phyloP scores from a whole-genome alignment of 1,140 invertebrate genomes.

The Drosophila trapezifrons region DNA sequence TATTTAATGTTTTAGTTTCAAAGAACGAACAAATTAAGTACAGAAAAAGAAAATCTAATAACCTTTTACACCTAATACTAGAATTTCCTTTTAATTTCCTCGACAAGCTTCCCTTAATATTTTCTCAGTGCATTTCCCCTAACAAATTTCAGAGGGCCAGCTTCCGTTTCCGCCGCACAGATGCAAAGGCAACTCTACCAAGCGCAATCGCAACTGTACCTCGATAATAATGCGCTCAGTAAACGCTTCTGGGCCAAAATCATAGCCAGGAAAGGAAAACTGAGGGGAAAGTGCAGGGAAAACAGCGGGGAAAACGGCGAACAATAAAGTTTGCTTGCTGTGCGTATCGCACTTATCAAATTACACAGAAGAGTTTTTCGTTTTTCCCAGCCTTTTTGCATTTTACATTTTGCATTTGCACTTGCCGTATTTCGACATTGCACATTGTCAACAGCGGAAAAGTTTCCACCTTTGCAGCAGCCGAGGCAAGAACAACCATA shows the following conservation, averaged over 20 bases:
- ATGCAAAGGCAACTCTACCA: constrained; percentile 21
- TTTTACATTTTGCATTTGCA: constrained; percentile 32
- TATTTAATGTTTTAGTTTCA: background rate
- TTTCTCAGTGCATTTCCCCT: background rate
- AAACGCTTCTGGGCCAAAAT: constrained; percentile 12
- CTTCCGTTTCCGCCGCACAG: constrained; percentile 40
- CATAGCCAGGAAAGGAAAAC: constrained; percentile 7
- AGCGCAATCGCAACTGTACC: constrained; percentile 39
- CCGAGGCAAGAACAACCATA: constrained; percentile 27
- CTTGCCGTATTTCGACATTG: constrained; percentile 33
- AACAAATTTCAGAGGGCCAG: constrained; percentile 15
- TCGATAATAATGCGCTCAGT: constrained; percentile 33
- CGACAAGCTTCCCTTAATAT: fast-evolving
- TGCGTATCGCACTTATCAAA: constrained; percentile 58
- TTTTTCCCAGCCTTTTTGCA: constrained; percentile 1
- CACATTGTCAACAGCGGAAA: constrained; percentile 50
- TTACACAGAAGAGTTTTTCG: constrained; percentile 37
- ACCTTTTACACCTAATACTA: too few species aligned
- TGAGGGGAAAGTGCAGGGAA: background rate
- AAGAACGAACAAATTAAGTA: too few species aligned
- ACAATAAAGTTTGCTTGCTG: constrained; percentile 40
- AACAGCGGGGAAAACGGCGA: constrained; percentile 9
- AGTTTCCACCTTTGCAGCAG: constrained; percentile 34
- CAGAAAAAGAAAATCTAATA: fast-evolving
- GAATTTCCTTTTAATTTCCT: too few species aligned